Evolutionary conservation across 2,797 vertebrate species (phyloP).

Genomic region (Melopsittacus undulatus): DNA sequence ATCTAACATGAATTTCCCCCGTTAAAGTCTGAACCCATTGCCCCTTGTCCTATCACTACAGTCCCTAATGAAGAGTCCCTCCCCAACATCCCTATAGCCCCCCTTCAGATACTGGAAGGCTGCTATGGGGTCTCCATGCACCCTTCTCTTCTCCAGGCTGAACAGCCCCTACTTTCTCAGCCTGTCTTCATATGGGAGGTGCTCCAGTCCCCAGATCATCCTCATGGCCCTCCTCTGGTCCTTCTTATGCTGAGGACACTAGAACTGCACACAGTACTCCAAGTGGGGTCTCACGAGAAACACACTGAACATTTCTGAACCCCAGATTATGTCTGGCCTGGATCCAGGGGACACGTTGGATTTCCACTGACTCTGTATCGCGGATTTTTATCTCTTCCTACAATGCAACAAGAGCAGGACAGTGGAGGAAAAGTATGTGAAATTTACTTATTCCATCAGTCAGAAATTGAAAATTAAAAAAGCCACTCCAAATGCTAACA

Average conservation of each 20-base stretch:
- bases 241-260: not conserved
- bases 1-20: not conserved
- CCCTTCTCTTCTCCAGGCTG: not conserved
- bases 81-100: not conserved
- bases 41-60: not conserved
- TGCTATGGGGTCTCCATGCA: not conserved
- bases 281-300: not conserved
- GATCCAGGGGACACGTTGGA: not conserved
- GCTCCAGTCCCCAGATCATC: not conserved
- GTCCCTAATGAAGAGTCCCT: not conserved
- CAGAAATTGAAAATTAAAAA: constrained; percentile 29
- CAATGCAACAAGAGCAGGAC: not conserved
- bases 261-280: not conserved
- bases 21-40: not conserved
- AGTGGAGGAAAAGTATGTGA: not conserved
- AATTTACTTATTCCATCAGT: constrained; percentile 46
- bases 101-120: not conserved
- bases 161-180: not conserved
- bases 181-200: not conserved
- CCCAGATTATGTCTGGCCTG: not conserved
- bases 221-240: not conserved
- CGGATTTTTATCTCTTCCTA: not conserved
- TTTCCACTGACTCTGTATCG: not conserved
- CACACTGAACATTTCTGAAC: not conserved
- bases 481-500: not conserved